These are phyloP conservation scores for Parus major DNA, from an alignment of 2,113 vertebrate species.

Conservation along the genomic window DNA sequence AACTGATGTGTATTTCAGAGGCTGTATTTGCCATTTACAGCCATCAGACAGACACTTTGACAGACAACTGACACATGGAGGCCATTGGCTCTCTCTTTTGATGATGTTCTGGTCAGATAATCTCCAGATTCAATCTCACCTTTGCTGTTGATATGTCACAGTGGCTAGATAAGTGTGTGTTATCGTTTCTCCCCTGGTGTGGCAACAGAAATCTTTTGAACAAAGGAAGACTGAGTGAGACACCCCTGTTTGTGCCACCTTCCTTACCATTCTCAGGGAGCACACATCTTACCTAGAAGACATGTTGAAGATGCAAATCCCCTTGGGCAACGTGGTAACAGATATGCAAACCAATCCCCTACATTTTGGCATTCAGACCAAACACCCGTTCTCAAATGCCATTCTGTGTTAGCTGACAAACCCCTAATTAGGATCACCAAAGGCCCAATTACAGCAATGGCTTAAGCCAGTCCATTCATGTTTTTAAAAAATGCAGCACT, in stretches of 20 bases:
- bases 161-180: neutral
- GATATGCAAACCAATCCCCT: neutral
- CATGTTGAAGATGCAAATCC: neutral
- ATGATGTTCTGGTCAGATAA: neutral
- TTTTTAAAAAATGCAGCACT: neutral
- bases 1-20: neutral
- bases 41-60: neutral
- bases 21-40: neutral
- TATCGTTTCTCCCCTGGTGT: neutral
- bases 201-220: slow-evolving; percentile 1
- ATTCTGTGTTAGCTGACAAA: neutral
- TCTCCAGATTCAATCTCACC: neutral
- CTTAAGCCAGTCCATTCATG: neutral
- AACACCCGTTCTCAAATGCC: neutral
- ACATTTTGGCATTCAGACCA: neutral
- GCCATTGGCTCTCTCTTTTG: neutral
- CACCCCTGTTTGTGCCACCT: neutral
- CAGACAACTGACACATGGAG: neutral
- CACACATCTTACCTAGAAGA: neutral
- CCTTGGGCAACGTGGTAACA: neutral
- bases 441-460: neutral
- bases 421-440: neutral
- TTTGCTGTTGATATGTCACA: neutral
- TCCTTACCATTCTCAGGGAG: neutral
- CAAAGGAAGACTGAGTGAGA: neutral